Conservation (phyloP, 2,888 invertebrate species). For the Caenorhabditis imperialis region DNA sequence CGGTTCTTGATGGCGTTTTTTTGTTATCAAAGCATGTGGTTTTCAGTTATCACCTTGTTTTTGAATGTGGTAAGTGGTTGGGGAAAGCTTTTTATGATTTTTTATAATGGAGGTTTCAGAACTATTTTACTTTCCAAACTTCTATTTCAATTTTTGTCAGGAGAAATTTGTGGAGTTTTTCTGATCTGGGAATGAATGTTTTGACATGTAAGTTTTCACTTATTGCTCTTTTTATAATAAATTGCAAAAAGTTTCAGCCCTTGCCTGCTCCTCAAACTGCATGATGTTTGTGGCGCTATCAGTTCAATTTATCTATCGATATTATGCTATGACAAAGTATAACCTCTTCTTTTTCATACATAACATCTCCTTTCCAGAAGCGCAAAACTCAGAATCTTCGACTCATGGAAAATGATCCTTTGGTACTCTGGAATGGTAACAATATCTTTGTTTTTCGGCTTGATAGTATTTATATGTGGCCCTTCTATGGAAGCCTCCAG, state of each 20-base stretch:
- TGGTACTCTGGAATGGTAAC: conserved; percentile 20
- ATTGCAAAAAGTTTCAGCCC: conserved; percentile 6
- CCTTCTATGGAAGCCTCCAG: conserved; percentile 2
- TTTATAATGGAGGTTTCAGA: background rate
- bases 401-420: conserved; percentile 20
- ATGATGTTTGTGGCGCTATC: conserved; percentile 36
- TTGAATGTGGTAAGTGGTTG: conserved; percentile 10
- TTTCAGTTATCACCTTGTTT: conserved; percentile 18
- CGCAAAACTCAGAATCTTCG: conserved; percentile 9
- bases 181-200: conserved; percentile 16
- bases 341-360: background rate
- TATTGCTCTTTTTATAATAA: background rate
- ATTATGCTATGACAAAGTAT: conserved; percentile 27
- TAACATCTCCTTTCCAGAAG: background rate
- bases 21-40: conserved; percentile 31
- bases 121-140: conserved; percentile 29
- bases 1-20: conserved; percentile 32
- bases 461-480: conserved; percentile 13
- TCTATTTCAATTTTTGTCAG: conserved; percentile 22
- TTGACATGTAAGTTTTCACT: conserved; percentile 17
- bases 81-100: background rate
- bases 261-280: conserved; percentile 25
- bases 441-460: conserved; percentile 9
- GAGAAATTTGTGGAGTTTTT: conserved; percentile 8
- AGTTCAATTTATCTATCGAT: conserved; percentile 21